A percentile compares a stretch with the other conserved stretches of the same genome.
These are phyloP conservation scores for Pomacea canaliculata DNA, from an alignment of 2,888 invertebrate species.

Conservation along the genomic window DNA sequence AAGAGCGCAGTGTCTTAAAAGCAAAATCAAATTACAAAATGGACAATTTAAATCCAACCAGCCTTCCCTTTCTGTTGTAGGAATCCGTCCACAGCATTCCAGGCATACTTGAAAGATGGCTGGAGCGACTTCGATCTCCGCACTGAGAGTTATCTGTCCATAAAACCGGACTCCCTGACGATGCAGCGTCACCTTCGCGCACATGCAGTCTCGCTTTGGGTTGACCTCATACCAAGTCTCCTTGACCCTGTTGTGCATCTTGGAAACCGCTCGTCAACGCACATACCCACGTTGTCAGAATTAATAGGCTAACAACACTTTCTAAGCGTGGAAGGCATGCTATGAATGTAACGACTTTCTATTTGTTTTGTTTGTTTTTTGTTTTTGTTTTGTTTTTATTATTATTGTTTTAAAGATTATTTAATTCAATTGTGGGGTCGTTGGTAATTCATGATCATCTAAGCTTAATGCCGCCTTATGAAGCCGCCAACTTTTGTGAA, in stretches of 20 bases:
- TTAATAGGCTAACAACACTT: neutral
- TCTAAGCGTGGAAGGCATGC: conserved; percentile 60
- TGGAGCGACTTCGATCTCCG: neutral
- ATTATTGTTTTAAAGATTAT: too few relatives aligned
- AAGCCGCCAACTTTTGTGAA: too few relatives aligned
- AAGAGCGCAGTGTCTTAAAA: too few relatives aligned
- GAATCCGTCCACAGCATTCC: neutral
- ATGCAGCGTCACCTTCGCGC: neutral
- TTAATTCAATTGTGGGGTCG: too few relatives aligned
- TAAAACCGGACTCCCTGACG: neutral
- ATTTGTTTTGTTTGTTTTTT: neutral
- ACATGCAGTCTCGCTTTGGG: neutral
- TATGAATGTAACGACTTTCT: neutral
- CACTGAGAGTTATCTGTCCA: neutral
- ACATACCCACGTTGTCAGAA: neutral
- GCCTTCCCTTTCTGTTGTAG: neutral
- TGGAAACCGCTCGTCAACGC: neutral
- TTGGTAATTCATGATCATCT: too few relatives aligned
- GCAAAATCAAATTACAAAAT: too few relatives aligned
- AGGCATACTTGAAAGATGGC: neutral
- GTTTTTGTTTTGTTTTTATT: too few relatives aligned
- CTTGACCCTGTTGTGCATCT: neutral
- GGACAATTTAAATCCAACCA: too few relatives aligned
- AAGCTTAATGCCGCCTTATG: too few relatives aligned
- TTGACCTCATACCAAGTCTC: neutral